phyloP scores from a whole-genome alignment of 2,797 vertebrate species.

The Spinus pinus region DNA sequence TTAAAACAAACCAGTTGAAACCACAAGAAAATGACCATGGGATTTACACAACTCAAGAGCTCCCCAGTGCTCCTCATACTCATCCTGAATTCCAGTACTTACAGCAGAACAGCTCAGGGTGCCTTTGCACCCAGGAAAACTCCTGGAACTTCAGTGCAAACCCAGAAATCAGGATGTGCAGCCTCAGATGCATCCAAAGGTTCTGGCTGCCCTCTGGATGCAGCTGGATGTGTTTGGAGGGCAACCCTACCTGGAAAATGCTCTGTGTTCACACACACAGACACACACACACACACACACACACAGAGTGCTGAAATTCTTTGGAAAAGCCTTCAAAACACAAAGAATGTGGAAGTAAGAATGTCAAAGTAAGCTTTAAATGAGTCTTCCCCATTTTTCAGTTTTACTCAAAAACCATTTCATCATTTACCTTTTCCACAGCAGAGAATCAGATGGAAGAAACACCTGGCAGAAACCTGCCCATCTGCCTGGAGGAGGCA shows the following conservation, averaged over 20 bases:
- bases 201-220: background rate
- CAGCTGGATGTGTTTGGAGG: background rate
- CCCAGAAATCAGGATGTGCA: background rate
- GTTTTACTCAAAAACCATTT: background rate
- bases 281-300: accelerated
- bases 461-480: background rate
- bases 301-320: background rate
- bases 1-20: background rate
- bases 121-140: background rate
- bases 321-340: background rate
- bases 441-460: background rate
- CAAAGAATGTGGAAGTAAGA: background rate
- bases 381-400: background rate
- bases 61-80: background rate
- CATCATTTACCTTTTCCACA: background rate
- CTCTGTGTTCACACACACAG: accelerated
- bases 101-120: background rate
- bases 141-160: background rate
- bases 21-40: background rate
- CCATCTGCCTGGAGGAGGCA: background rate
- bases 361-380: background rate
- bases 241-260: background rate
- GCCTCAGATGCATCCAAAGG: background rate
- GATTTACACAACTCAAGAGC: background rate
- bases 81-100: background rate